Conservation (phyloP, 2,888 invertebrate genomes). For the Drosophila helvetica region DNA sequence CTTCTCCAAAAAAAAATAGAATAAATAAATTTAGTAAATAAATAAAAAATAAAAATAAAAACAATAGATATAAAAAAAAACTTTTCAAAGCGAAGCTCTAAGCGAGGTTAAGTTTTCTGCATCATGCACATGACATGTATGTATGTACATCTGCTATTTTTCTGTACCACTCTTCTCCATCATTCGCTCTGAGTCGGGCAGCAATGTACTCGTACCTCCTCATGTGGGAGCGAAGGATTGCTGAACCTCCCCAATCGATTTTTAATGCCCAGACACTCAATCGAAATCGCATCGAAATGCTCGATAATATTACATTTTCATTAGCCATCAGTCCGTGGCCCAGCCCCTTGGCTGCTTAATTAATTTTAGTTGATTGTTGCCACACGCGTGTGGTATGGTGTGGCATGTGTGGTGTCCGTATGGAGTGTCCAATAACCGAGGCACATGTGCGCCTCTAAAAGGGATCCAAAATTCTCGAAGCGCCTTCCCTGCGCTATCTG, state of each 20-base stretch:
- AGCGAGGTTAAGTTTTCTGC: neutral
- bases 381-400: neutral
- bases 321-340: slow-evolving; percentile 46
- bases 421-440: slow-evolving; percentile 77
- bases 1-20: too few relatives aligned
- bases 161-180: too few relatives aligned
- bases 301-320: slow-evolving; percentile 69
- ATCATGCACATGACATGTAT: neutral
- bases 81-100: too few relatives aligned
- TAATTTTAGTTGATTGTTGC: slow-evolving; percentile 66
- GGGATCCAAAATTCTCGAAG: slow-evolving; percentile 38
- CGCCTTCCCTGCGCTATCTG: slow-evolving; percentile 3
- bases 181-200: neutral
- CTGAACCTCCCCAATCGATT: neutral
- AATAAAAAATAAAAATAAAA: too few relatives aligned
- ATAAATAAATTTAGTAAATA: too few relatives aligned
- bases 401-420: slow-evolving; percentile 66
- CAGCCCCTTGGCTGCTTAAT: slow-evolving; percentile 65
- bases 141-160: too few relatives aligned
- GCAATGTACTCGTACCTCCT: too few relatives aligned
- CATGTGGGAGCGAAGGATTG: too few relatives aligned
- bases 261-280: neutral
- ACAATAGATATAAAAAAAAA: too few relatives aligned
- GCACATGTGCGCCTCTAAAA: slow-evolving; percentile 69
- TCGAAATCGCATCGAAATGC: neutral